Evolutionary conservation across 2,888 invertebrate species (phyloP).

Genomic region (Cheilosia grossa): DNA sequence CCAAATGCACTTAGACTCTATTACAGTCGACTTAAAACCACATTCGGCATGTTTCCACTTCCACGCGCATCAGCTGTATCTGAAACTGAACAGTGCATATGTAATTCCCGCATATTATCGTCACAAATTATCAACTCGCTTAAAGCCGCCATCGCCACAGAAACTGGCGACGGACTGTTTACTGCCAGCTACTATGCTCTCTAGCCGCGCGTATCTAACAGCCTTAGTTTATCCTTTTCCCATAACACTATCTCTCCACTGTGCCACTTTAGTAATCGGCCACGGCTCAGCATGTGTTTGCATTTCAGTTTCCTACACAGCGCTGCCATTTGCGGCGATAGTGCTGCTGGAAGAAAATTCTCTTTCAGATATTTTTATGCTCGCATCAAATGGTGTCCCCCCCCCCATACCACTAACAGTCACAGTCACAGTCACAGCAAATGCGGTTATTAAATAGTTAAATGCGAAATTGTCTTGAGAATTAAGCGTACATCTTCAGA

Average conservation of each 20-base stretch:
- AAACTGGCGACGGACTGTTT: slow-evolving; percentile 19
- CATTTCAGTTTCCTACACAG: slow-evolving; percentile 16
- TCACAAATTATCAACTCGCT: slow-evolving; percentile 58
- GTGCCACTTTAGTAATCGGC: slow-evolving; percentile 66
- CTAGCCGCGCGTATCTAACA: slow-evolving; percentile 43
- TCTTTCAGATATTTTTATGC: slow-evolving; percentile 31
- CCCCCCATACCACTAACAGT: slow-evolving; percentile 2
- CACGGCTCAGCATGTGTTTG: slow-evolving; percentile 3
- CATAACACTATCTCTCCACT: slow-evolving; percentile 56
- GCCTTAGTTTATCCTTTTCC: slow-evolving; percentile 62
- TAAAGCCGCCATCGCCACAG: slow-evolving; percentile 12
- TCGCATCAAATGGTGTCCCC: slow-evolving; percentile 30
- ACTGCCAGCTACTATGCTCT: slow-evolving; percentile 32
- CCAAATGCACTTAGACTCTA: slow-evolving; percentile 70
- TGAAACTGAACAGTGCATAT: slow-evolving; percentile 30
- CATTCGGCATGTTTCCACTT: slow-evolving; percentile 64
- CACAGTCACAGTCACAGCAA: slow-evolving; percentile 21
- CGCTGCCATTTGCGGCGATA: slow-evolving; percentile 16
- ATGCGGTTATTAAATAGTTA: slow-evolving; percentile 60
- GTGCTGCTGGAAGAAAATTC: slow-evolving; percentile 4
- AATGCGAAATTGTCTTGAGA: slow-evolving; percentile 57
- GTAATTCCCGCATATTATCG: slow-evolving; percentile 64
- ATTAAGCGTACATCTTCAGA: slow-evolving; percentile 24
- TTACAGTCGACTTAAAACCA: slow-evolving; percentile 61
- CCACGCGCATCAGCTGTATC: slow-evolving; percentile 37